These are phyloP conservation scores for Stenoptilia bipunctidactyla DNA, from an alignment of 2,888 invertebrate genomes.

Conservation along the genomic window DNA sequence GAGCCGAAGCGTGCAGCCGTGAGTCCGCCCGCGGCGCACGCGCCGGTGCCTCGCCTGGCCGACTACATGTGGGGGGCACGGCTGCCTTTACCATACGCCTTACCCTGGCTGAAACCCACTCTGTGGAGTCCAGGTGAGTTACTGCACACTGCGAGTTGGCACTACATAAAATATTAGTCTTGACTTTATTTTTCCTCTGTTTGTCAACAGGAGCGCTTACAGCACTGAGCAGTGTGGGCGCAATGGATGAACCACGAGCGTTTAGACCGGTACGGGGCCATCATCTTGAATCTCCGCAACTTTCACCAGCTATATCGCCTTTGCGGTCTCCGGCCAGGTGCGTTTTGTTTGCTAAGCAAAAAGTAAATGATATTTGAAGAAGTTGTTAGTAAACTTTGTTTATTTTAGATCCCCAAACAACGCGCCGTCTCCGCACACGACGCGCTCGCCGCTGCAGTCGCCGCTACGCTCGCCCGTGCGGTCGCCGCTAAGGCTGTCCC, in stretches of 20 bases:
- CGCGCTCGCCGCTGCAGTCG: conserved; percentile 19
- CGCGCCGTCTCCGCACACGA: conserved; percentile 35
- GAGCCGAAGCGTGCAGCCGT: conserved; percentile 82
- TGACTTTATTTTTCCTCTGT: too few relatives aligned
- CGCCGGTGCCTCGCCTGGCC: conserved; percentile 83
- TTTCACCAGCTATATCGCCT: conserved; percentile 47
- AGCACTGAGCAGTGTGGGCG: conserved; percentile 48
- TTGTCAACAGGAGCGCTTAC: conserved; percentile 48
- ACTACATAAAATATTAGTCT: neutral
- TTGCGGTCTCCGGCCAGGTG: conserved; percentile 47
- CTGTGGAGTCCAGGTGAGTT: conserved; percentile 50
- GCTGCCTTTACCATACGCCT: conserved; percentile 76
- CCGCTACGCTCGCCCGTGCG: conserved; percentile 33
- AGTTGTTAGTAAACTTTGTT: too few relatives aligned
- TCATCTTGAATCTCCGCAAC: conserved; percentile 45
- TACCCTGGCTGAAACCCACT: conserved; percentile 77
- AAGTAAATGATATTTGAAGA: too few relatives aligned
- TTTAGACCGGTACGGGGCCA: conserved; percentile 54
- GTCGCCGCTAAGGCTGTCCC: conserved; percentile 31
- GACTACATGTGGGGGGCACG: conserved; percentile 85
- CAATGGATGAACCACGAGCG: conserved; percentile 55
- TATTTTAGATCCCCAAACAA: conserved; percentile 40
- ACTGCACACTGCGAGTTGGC: too few relatives aligned
- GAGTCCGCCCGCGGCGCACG: conserved; percentile 80
- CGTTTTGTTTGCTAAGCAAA: too few relatives aligned